Base-by-base conservation (phyloP, 35 echinoderm and acorn worm genomes). In the Acanthaster planci region DNA sequence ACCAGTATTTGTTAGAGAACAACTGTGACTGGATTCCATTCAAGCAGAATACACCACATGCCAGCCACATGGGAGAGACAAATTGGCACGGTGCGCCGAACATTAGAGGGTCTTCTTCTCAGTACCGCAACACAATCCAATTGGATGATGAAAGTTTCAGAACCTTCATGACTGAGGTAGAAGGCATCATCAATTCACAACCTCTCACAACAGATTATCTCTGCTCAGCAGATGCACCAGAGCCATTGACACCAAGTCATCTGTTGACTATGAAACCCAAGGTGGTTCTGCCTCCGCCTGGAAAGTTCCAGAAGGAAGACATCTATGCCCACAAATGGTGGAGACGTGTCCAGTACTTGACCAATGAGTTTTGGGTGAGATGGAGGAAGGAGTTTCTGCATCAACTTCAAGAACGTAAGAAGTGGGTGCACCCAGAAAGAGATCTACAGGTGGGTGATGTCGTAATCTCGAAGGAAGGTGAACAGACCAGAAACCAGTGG, bases 251-350 rank as follows among this genome's bases (percentile, higher is more conserved):
- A 14, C 84, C 84, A 37, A 92, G 86, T 56, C 89, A 91, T 42
- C 32, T 92, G 19, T 60, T 92, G 1, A 86, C 84, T 16, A 86
- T 87, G 85, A 92, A 92, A 37, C 35, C 90, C 15, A 87, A 87
- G 76, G 56, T 92, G 15, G 40, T 92, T 22, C 37, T 92, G 1
- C 90, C 90, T 56, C 90, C 85, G 51, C 90, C 91, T 36, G 91
- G 91, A 16, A 76, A 78, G 53, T 93, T 93, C 27, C 85, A 81
- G 52, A 38, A 47, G 34, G 51, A 42, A 53, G 84, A 91, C 35
- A 32, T 86, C 0, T 91, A 91, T 55, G 19, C 68, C 44, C 37
- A 54, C 16, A 85, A 83, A 27, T 51, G 51, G 47, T 89, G 89
- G 89, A 77, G 83, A 68, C 79, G 84, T 27, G 90, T 92, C 4